Conservation (phyloP, 2,113 vertebrate genomes). For the Misgurnus mizolepis region DNA sequence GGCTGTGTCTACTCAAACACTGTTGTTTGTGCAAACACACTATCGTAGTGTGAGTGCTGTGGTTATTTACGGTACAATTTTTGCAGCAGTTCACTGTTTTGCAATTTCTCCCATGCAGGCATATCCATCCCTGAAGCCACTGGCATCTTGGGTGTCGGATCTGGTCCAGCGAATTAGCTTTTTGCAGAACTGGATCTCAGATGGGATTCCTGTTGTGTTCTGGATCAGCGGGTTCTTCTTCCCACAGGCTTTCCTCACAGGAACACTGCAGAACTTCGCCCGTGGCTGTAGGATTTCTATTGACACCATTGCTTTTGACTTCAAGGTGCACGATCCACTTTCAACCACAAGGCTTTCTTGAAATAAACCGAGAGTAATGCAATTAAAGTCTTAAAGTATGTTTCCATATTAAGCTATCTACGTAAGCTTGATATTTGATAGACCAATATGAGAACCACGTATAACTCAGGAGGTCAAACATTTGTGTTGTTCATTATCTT, state of each 20-base stretch:
- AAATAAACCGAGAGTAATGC: background rate
- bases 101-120: constrained; percentile 67
- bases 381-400: background rate
- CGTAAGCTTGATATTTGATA: constrained; percentile 18
- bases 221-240: constrained; percentile 95
- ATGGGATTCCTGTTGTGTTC: constrained; percentile 83
- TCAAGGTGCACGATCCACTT: constrained; percentile 74
- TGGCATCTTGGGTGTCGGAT: constrained; percentile 88
- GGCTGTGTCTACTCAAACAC: background rate
- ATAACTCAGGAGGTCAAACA: constrained; percentile 3
- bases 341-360: background rate
- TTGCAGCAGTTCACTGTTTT: background rate
- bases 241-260: constrained; percentile 90
- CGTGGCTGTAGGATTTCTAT: constrained; percentile 80
- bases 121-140: constrained; percentile 86
- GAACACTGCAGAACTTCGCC: constrained; percentile 89
- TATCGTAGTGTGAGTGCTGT: background rate
- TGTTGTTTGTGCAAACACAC: background rate
- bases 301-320: constrained; percentile 84
- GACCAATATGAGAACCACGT: background rate
- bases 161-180: constrained; percentile 82
- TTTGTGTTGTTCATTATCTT: background rate
- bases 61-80: background rate
- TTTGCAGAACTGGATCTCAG: constrained; percentile 79
- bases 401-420: background rate